These are phyloP conservation scores for Bufo bufo DNA, from an alignment of 2,113 vertebrate genomes.

Conservation along the genomic window DNA sequence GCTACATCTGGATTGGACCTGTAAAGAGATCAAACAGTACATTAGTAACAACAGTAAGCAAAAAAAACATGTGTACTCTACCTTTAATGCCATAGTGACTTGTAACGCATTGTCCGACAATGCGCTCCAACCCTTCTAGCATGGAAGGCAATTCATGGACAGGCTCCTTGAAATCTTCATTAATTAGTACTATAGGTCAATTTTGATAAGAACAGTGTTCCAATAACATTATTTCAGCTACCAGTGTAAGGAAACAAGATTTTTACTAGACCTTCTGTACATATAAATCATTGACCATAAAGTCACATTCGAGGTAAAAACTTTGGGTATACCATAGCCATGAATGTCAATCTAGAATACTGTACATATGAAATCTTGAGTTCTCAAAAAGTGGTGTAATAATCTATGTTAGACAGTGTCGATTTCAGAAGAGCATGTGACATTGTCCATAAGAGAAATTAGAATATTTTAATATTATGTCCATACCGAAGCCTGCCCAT, in stretches of 20 bases:
- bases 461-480: neutral
- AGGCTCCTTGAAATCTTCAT: slow-evolving; percentile 75
- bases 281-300: neutral
- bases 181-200: neutral
- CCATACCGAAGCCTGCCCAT: slow-evolving; percentile 78
- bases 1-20: slow-evolving; percentile 99
- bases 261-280: neutral
- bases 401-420: neutral
- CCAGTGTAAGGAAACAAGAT: neutral
- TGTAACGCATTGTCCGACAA: slow-evolving; percentile 40
- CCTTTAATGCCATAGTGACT: slow-evolving; percentile 40
- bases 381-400: neutral
- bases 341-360: neutral
- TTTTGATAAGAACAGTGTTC: neutral
- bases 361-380: neutral
- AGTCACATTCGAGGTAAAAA: neutral
- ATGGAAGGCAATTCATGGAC: slow-evolving; percentile 68
- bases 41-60: slow-evolving; percentile 66
- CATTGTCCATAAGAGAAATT: neutral
- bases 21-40: slow-evolving; percentile 72
- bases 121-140: slow-evolving; percentile 39
- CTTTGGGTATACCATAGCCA: neutral
- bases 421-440: neutral
- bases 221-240: neutral
- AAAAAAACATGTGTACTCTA: slow-evolving; percentile 61